Base-by-base conservation (phyloP, 2,797 vertebrate species). In the Cyclura pinguis region DNA sequence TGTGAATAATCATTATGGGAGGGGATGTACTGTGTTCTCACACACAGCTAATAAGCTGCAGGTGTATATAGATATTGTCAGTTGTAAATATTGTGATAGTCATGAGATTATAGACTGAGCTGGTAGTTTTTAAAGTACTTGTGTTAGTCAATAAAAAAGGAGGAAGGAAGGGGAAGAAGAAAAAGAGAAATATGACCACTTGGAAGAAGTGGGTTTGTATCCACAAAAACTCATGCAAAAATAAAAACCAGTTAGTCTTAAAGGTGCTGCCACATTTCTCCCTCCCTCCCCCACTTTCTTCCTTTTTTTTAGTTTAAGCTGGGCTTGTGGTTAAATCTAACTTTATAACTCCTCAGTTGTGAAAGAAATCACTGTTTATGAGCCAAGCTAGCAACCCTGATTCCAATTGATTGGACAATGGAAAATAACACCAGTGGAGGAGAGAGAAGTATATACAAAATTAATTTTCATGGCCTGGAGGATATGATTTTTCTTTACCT, bases 301-400 rank as follows among this genome's bases (percentile, higher is more conserved):
- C 52, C 52, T 52, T 8, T 12, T 52, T 52, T 52, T 52, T 52
- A 52, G 52, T 9, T 52, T 52, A 13, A 80, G 16, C 69, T 78
- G 42, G 20, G 88, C 91, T 91, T 93, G 64, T 76, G 89, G 89
- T 87, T 90, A 93, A 88, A 85, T 93, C 20, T 67, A n/a, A 42
- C 77, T 20, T 90, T 42, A 90, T 64, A 82, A 93, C 90, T 59
- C 52, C 4, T 35, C 42, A 42, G 69, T 84, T 90, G 55, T 91
- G 8, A 91, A 94, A 77, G 12, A 92, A 94, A 83, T 91, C 0
- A 12, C 35, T 57, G 16, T 87, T 78, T 89, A 84, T 57, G 59
- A 74, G 27, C 24, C 4, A 13, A 64, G 92, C 74, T 6, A 1
- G 32, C 84, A 88, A 72, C 88, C 84, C 57, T 35, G n/a, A 86